A percentile compares a stretch with the other conserved stretches of the same genome.
Evolutionary conservation across 2,797 vertebrate species (phyloP).

Genomic region (Rhinophrynus dorsalis): DNA sequence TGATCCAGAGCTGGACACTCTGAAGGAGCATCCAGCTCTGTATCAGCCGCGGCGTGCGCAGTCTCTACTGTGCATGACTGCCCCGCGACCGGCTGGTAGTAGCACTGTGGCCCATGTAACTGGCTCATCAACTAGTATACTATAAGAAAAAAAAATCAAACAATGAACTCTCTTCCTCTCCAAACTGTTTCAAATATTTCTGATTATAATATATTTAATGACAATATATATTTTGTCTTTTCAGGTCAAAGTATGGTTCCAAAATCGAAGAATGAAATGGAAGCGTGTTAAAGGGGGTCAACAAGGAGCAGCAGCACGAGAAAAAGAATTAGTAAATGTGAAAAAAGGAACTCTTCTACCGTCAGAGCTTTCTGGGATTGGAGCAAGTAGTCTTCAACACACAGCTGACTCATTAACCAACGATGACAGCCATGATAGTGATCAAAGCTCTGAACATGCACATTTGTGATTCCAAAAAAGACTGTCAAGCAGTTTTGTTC

Average conservation of each 20-base stretch:
- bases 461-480: constrained; percentile 86
- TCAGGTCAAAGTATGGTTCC: constrained; percentile 98
- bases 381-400: constrained; percentile 82
- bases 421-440: constrained; percentile 95
- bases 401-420: constrained; percentile 93
- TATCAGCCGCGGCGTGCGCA: too few species aligned
- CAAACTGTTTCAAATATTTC: too few species aligned
- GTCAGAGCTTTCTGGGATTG: constrained; percentile 91
- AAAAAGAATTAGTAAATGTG: constrained; percentile 97
- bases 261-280: constrained; percentile 98
- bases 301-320: constrained; percentile 90
- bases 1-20: too few species aligned
- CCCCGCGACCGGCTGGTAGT: too few species aligned
- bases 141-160: too few species aligned
- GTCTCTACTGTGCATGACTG: too few species aligned
- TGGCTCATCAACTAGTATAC: too few species aligned
- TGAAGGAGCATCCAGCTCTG: too few species aligned
- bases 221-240: constrained; percentile 17
- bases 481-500: constrained; percentile 63
- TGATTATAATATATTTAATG: background rate
- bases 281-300: constrained; percentile 97
- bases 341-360: constrained; percentile 95
- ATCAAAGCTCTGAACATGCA: constrained; percentile 95
- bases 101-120: too few species aligned
- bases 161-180: too few species aligned